phyloP scores from a whole-genome alignment of 2,113 vertebrate genomes.

The Tauraco erythrolophus region DNA sequence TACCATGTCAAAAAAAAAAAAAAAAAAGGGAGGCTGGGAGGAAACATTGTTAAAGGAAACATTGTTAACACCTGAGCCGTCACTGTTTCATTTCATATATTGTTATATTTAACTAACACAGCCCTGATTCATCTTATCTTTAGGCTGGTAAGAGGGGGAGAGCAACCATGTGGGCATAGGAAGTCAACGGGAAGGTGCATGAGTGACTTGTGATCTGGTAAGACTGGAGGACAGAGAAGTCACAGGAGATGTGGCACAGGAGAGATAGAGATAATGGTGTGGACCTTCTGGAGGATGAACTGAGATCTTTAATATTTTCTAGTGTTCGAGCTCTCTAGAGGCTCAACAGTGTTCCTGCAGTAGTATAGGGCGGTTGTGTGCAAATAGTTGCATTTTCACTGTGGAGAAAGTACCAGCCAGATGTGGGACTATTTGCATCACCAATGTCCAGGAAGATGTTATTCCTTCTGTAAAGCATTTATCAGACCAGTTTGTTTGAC shows the following conservation, averaged over 20 bases:
- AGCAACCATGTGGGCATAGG: not conserved
- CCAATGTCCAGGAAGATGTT: not conserved
- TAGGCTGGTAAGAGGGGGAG: not conserved
- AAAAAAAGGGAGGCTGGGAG: not conserved
- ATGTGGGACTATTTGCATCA: not conserved
- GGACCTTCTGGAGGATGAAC: not conserved
- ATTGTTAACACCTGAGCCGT: not conserved
- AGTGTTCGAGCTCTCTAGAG: not conserved
- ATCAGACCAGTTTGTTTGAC: not conserved
- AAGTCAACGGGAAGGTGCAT: not conserved
- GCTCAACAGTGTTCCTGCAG: not conserved
- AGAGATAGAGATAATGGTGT: not conserved
- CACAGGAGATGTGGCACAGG: not conserved
- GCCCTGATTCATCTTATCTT: not conserved
- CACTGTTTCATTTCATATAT: not conserved
- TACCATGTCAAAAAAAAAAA: not conserved
- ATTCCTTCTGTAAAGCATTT: not conserved
- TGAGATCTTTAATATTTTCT: not conserved
- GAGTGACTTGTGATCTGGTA: not conserved
- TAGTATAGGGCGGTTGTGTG: not conserved
- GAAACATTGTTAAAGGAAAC: not conserved
- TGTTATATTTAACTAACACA: not conserved
- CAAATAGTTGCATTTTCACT: not conserved
- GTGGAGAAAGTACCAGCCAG: not conserved
- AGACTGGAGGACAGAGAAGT: not conserved